A percentile compares a stretch with the other conserved stretches of the same genome.
Conservation (phyloP, 2,113 vertebrate genomes). For the Tursiops truncatus region DNA sequence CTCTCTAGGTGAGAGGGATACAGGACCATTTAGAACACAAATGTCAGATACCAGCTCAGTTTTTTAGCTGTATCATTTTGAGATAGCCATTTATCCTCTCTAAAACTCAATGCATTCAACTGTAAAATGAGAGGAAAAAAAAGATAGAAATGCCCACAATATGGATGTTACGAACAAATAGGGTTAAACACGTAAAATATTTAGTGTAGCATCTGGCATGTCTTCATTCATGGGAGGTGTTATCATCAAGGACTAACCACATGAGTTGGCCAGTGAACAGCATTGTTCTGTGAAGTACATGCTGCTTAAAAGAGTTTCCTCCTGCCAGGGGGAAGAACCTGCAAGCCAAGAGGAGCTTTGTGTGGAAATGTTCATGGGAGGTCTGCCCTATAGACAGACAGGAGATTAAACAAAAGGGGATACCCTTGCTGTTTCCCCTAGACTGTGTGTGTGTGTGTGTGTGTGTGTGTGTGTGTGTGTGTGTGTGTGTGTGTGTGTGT, state of each 20-base stretch:
- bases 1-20: rapidly evolving
- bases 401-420: not conserved
- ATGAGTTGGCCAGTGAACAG: not conserved
- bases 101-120: not conserved
- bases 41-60: not conserved
- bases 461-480: no score
- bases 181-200: not conserved
- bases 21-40: no score
- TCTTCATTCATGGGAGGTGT: rapidly evolving
- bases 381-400: not conserved
- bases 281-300: rapidly evolving
- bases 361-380: rapidly evolving
- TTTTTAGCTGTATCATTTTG: no score
- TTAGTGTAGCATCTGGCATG: no score
- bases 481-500: no score
- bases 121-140: not conserved
- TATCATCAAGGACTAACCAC: rapidly evolving
- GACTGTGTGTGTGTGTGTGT: not conserved
- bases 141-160: no score
- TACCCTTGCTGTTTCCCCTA: not conserved
- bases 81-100: not conserved
- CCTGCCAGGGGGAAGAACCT: not conserved
- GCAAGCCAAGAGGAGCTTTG: not conserved
- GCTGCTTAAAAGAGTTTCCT: not conserved
- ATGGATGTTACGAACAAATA: no score